Percentiles rank a stretch among this genome's conserved stretches.
phyloP scores from a whole-genome alignment of 2,113 vertebrate species.

The Ptyas mucosa region DNA sequence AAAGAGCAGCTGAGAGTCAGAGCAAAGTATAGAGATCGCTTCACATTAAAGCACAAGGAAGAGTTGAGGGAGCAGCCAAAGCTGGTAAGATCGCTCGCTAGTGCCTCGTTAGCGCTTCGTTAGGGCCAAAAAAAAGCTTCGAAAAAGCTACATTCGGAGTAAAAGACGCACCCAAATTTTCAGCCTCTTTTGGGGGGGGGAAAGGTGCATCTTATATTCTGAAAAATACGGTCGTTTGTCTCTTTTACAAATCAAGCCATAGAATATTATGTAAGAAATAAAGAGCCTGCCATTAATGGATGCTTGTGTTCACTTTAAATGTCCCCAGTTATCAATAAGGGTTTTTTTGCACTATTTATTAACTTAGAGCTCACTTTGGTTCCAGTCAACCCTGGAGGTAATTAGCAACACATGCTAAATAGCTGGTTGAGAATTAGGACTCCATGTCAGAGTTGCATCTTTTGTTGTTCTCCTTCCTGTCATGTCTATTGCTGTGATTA shows the following conservation, averaged over 20 bases:
- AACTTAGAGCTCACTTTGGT: background rate
- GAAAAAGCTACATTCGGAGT: too few species aligned
- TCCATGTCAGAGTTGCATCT: background rate
- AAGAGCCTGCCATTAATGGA: background rate
- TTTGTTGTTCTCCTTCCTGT: accelerated
- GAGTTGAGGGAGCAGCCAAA: too few species aligned
- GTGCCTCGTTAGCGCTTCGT: too few species aligned
- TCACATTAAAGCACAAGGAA: too few species aligned
- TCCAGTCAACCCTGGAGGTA: background rate
- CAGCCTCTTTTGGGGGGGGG: too few species aligned
- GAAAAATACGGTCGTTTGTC: background rate
- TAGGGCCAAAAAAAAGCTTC: too few species aligned
- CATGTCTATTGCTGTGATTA: background rate
- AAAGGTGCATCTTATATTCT: too few species aligned
- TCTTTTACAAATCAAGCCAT: background rate
- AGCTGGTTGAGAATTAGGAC: background rate
- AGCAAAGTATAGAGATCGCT: too few species aligned
- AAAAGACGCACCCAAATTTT: too few species aligned
- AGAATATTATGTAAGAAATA: background rate
- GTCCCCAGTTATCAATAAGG: background rate
- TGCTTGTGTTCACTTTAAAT: background rate
- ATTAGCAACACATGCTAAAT: background rate
- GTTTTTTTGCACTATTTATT: background rate
- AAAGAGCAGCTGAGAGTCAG: too few species aligned
- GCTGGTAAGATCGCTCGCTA: too few species aligned